Base-by-base conservation (phyloP, 53 echinoderm and acorn worm genomes). In the Stichopus horrens region DNA sequence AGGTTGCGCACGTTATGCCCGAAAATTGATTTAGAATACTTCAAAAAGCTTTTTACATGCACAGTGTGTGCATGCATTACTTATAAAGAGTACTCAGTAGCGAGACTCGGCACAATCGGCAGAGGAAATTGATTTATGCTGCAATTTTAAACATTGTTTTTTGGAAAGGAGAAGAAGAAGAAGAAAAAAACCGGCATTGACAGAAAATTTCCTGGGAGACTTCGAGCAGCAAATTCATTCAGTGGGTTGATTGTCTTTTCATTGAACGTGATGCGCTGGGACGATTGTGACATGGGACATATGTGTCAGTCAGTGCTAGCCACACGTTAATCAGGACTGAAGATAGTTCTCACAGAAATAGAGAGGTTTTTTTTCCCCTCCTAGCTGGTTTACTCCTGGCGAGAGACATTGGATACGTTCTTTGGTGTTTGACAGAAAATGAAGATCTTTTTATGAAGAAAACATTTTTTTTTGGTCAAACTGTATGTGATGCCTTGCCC, bases 1-100 rank as follows among this genome's bases (percentile, higher is more conserved):
- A 58, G 81, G 81, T 56, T 81, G 58, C 37, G 37, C 81, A 81
- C 58, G 81, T 56, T 57, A 81, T 81, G 56, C 56, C 81, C 57
- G 81, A 81, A 81, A 81, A 81, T 81, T 81, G 81, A 81, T 81
- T 81, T 81, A 81, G 81, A 81, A 81, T 81, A 81, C 81, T 81
- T 81, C 22, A 81, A 81, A 71, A 81, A 81, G 81, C 81, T 81
- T 71, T 54, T 81, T 81, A 81, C 58, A 58, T 81, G 58, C 58
- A 57, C 81, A 81, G 23, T 81, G 81, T 81, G 57, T 81, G 81
- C 58, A 81, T 81, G 81, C 81, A 81, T 81, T 57, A 81, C 81
- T 81, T 81, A 81, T 81, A 58, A 81, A 80, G 77, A 8, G 53
- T 14, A 7, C 23, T 18, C 81, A 56, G n/a, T 22, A 13, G 81